Conservation (phyloP, 2,113 vertebrate species). For the Crotalus helleri region DNA sequence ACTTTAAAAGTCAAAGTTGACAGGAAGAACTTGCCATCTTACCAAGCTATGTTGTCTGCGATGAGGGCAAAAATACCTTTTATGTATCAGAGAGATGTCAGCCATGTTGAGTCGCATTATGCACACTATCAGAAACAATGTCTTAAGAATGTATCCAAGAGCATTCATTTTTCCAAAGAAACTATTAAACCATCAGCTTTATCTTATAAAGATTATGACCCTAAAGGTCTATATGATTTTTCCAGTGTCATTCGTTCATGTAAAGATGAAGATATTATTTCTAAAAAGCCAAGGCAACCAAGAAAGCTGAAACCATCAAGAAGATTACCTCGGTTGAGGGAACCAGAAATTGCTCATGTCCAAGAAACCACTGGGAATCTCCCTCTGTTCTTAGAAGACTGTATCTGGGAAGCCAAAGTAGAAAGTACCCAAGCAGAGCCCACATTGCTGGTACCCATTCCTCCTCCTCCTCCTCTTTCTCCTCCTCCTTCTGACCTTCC, state of each 20-base stretch:
- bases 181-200: constrained; percentile 58
- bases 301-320: neutral
- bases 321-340: neutral
- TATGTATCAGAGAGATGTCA: neutral
- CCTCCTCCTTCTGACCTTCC: neutral
- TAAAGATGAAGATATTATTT: neutral
- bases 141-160: constrained; percentile 50
- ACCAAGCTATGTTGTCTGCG: neutral
- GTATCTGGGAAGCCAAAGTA: constrained; percentile 10
- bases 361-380: neutral
- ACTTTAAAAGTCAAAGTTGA: neutral
- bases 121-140: constrained; percentile 44
- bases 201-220: constrained; percentile 60
- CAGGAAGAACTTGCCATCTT: neutral
- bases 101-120: neutral
- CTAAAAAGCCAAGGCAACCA: neutral
- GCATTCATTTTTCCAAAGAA: constrained; percentile 70
- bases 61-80: neutral
- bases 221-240: constrained; percentile 59
- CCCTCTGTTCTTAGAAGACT: neutral
- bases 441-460: neutral
- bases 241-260: constrained; percentile 31
- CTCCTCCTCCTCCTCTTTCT: neutral
- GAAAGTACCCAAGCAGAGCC: neutral
- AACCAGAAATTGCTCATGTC: neutral